phyloP scores from a whole-genome alignment of 2,113 vertebrate genomes.

The Tychaedon coryphoeus region DNA sequence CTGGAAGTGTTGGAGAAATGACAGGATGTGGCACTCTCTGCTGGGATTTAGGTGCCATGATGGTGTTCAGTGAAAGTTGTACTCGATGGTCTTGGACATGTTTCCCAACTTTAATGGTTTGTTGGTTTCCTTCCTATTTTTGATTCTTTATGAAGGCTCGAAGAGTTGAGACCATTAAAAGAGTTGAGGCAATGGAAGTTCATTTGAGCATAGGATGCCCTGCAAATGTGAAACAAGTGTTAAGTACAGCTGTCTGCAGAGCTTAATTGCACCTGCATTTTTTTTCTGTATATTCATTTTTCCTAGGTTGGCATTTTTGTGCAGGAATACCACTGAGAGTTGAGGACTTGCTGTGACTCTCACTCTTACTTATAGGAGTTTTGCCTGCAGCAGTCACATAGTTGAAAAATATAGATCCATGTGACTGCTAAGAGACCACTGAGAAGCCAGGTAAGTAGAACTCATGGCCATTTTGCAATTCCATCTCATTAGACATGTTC shows the following conservation, averaged over 20 bases:
- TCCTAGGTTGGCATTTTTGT: slow-evolving; percentile 70
- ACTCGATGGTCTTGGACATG: fast-evolving
- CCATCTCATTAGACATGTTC: slow-evolving; percentile 84
- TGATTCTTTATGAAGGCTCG: neutral
- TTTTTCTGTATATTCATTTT: slow-evolving; percentile 35
- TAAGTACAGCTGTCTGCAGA: neutral
- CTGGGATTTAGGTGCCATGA: neutral
- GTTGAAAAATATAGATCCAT: slow-evolving; percentile 75
- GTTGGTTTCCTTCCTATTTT: neutral
- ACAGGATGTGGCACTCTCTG: neutral
- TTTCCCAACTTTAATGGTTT: neutral
- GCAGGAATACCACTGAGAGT: slow-evolving; percentile 68
- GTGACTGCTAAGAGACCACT: slow-evolving; percentile 73
- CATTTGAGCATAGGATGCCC: neutral
- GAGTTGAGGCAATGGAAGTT: neutral
- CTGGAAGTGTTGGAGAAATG: neutral
- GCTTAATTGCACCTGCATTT: slow-evolving; percentile 21
- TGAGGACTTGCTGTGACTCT: slow-evolving; percentile 46
- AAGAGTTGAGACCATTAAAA: neutral
- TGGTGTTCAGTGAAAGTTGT: neutral
- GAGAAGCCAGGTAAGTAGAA: slow-evolving; percentile 70
- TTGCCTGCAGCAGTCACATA: slow-evolving; percentile 80
- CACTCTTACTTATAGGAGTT: slow-evolving; percentile 69
- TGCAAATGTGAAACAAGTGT: neutral
- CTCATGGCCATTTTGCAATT: slow-evolving; percentile 79